Conservation (phyloP, 2,113 vertebrate species). For the Malurus cyaneus region DNA sequence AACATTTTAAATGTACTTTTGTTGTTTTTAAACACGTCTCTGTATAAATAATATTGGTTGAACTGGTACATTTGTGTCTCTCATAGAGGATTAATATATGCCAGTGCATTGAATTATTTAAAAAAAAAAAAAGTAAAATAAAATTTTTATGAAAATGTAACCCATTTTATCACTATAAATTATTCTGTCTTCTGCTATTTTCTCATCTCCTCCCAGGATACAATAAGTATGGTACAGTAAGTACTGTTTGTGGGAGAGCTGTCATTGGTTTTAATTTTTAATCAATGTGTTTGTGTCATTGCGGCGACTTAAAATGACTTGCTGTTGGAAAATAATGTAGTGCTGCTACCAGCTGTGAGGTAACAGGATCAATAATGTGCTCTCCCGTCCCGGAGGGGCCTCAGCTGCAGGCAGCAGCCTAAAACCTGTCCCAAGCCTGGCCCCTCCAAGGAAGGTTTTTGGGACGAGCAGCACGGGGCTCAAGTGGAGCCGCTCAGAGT, state of each 20-base stretch:
- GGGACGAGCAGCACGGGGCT: too few species aligned
- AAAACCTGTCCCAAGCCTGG: not conserved
- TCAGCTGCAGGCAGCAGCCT: not conserved
- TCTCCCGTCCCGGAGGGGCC: not conserved
- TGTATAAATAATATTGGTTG: slow-evolving; percentile 92
- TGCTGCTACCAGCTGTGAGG: not conserved
- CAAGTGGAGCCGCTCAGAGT: too few species aligned
- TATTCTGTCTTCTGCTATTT: slow-evolving; percentile 43
- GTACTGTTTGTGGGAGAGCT: slow-evolving; percentile 42
- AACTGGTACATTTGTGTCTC: slow-evolving; percentile 79
- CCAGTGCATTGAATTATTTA: slow-evolving; percentile 83
- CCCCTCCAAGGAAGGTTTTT: not conserved
- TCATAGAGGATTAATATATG: slow-evolving; percentile 82
- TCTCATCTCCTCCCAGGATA: slow-evolving; percentile 28
- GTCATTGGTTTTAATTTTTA: slow-evolving; percentile 59
- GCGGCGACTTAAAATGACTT: not conserved
- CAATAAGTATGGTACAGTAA: slow-evolving; percentile 10
- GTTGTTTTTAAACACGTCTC: slow-evolving; percentile 95
- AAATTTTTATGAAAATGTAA: slow-evolving; percentile 82
- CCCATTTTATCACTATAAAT: slow-evolving; percentile 66
- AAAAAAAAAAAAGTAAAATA: slow-evolving; percentile 79
- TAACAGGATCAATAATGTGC: not conserved
- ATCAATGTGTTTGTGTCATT: slow-evolving; percentile 47
- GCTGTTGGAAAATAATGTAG: not conserved
- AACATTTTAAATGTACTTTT: slow-evolving; percentile 90